Percentiles rank a stretch among this genome's conserved stretches.
Evolutionary conservation across 2,888 invertebrate species (phyloP).

Genomic region (Drosophila longiperda): DNA sequence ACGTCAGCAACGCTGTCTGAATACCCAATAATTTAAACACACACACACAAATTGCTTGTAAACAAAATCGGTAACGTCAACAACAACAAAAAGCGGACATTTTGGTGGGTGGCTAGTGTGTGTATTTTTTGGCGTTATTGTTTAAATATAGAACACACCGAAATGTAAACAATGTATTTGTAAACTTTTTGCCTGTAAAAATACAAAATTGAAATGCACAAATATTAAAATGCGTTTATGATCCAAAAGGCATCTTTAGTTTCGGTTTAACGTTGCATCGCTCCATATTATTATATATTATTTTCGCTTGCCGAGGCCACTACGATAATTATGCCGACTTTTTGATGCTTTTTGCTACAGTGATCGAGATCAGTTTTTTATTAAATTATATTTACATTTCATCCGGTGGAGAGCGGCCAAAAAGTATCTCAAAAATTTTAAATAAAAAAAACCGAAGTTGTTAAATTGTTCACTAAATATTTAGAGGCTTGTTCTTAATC

Average conservation of each 20-base stretch:
- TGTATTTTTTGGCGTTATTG: conserved; percentile 46
- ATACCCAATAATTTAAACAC: conserved; percentile 42
- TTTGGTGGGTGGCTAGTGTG: conserved; percentile 17
- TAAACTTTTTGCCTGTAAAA: conserved; percentile 75
- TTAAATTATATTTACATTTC: too few relatives aligned
- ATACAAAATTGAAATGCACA: conserved; percentile 64
- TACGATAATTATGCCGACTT: not conserved
- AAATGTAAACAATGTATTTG: conserved; percentile 69
- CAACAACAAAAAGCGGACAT: conserved; percentile 7
- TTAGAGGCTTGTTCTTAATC: not conserved
- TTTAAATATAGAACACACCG: conserved; percentile 68
- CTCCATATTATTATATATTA: conserved; percentile 21
- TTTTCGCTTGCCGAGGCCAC: not conserved
- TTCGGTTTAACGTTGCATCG: conserved; percentile 50
- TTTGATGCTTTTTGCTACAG: not conserved
- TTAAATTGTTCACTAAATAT: not conserved
- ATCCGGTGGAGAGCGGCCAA: too few relatives aligned
- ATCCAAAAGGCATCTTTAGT: conserved; percentile 47
- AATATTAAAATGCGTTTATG: conserved; percentile 70
- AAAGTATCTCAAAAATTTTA: too few relatives aligned
- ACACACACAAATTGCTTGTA: conserved; percentile 53
- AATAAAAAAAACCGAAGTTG: too few relatives aligned
- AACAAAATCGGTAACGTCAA: conserved; percentile 53
- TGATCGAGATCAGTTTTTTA: too few relatives aligned
- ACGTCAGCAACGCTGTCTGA: conserved; percentile 38